Conservation (phyloP, 1,140 invertebrate genomes). For the Bombus superbus region DNA sequence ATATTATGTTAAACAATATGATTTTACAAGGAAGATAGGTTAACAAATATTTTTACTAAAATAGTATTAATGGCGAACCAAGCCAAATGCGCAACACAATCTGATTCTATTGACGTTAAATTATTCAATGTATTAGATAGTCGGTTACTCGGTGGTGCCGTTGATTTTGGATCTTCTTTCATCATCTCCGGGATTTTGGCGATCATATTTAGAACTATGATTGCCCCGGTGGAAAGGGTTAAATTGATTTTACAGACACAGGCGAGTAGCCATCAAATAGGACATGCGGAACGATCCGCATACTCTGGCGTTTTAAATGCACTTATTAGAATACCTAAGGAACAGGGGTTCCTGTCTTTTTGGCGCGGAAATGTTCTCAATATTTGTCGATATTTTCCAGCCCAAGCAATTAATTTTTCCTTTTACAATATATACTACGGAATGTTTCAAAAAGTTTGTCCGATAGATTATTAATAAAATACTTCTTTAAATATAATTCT, state of each 20-base stretch:
- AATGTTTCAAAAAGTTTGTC: constrained; percentile 2
- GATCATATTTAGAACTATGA: constrained; percentile 1
- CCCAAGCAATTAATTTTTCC: constrained; percentile 39
- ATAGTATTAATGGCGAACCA: background rate
- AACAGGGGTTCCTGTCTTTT: constrained; percentile 17
- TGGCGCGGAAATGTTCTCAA: constrained; percentile 36
- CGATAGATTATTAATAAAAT: background rate
- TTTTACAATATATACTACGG: constrained; percentile 18
- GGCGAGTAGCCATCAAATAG: constrained; percentile 29
- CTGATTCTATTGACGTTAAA: background rate
- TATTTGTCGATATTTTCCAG: constrained; percentile 38
- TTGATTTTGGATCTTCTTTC: constrained; percentile 15
- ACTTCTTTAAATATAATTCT: background rate
- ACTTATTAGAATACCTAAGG: constrained; percentile 7
- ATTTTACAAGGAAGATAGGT: background rate
- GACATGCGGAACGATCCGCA: background rate
- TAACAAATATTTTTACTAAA: background rate
- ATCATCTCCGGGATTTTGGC: constrained; percentile 19
- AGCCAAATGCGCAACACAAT: too few species aligned
- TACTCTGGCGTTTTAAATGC: constrained; percentile 18
- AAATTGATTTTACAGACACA: constrained; percentile 43
- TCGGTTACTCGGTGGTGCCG: background rate
- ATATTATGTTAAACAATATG: background rate
- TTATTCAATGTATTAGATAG: background rate
- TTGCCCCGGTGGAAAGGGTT: constrained; percentile 8